Percentiles rank a stretch among this genome's conserved stretches.
These are phyloP conservation scores for Lasaia peninsularis DNA, from an alignment of 1,140 invertebrate genomes.

Conservation along the genomic window DNA sequence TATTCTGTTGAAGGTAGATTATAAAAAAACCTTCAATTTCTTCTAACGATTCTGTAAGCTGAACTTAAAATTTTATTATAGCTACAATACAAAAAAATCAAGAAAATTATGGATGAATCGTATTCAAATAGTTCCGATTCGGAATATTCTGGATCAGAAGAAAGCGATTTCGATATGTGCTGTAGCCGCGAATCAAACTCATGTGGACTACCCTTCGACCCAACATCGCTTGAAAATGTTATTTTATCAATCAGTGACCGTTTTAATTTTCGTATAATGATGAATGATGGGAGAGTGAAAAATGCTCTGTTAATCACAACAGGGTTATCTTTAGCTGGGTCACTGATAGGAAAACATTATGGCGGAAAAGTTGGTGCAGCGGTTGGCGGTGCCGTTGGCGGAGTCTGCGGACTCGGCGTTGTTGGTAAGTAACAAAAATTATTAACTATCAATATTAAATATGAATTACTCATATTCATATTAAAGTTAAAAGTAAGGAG, in stretches of 20 bases:
- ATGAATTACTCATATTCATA: too few species aligned
- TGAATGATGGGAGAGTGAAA: conserved; percentile 39
- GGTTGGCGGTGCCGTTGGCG: conserved; percentile 56
- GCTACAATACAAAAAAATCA: background rate
- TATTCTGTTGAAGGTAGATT: background rate
- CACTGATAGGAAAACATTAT: conserved; percentile 53
- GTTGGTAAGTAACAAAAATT: conserved; percentile 40
- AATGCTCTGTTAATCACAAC: conserved; percentile 48
- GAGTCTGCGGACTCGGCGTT: conserved; percentile 53
- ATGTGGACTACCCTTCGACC: conserved; percentile 46
- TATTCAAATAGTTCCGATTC: conserved; percentile 29
- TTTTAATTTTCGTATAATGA: conserved; percentile 55
- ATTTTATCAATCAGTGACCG: conserved; percentile 51
- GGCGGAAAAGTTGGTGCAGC: conserved; percentile 58
- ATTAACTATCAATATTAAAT: too few species aligned
- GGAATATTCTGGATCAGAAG: conserved; percentile 25
- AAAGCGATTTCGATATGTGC: conserved; percentile 33
- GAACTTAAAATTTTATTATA: too few species aligned
- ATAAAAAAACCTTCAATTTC: background rate
- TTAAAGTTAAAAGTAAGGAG: too few species aligned
- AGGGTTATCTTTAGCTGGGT: conserved; percentile 52
- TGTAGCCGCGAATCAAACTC: conserved; percentile 27
- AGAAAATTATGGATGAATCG: background rate
- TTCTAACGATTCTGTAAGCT: too few species aligned
- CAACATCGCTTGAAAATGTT: conserved; percentile 46